A percentile compares a stretch with the other conserved stretches of the same genome.
Conservation (phyloP, 2,888 invertebrate species). For the Tortrix viridana region DNA sequence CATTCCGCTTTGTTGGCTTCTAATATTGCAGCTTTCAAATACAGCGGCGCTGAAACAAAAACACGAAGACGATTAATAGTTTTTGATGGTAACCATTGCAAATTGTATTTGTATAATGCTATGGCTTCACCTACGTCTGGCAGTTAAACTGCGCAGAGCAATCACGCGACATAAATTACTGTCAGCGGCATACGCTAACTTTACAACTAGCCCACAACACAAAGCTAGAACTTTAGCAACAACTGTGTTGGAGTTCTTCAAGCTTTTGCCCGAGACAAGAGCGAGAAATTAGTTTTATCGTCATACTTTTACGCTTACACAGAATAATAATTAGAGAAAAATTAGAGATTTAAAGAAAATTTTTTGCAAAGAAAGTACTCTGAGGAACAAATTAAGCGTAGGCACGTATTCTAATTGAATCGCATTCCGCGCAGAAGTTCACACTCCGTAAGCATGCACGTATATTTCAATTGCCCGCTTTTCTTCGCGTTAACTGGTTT, state of each 20-base stretch:
- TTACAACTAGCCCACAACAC: constrained; percentile 13
- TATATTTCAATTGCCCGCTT: constrained; percentile 20
- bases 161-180: constrained; percentile 29
- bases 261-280: no score
- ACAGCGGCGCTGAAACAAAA: constrained; percentile 85
- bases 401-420: no score
- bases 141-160: constrained; percentile 5
- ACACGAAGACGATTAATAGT: constrained; percentile 15
- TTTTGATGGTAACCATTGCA: background rate
- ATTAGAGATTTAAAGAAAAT: no score
- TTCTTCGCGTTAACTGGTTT: constrained; percentile 12
- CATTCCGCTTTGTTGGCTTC: constrained; percentile 86
- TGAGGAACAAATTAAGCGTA: background rate
- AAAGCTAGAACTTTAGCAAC: background rate
- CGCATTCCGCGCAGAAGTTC: background rate
- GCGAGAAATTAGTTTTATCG: no score
- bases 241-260: background rate
- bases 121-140: background rate
- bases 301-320: no score
- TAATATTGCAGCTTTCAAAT: constrained; percentile 90
- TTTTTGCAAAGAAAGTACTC: no score
- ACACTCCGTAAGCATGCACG: constrained; percentile 13
- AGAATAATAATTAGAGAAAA: no score
- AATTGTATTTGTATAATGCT: constrained; percentile 2
- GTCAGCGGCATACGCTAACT: constrained; percentile 3